Evolutionary conservation across 2,113 vertebrate genomes (phyloP).

Genomic region (Picathartes gymnocephalus): DNA sequence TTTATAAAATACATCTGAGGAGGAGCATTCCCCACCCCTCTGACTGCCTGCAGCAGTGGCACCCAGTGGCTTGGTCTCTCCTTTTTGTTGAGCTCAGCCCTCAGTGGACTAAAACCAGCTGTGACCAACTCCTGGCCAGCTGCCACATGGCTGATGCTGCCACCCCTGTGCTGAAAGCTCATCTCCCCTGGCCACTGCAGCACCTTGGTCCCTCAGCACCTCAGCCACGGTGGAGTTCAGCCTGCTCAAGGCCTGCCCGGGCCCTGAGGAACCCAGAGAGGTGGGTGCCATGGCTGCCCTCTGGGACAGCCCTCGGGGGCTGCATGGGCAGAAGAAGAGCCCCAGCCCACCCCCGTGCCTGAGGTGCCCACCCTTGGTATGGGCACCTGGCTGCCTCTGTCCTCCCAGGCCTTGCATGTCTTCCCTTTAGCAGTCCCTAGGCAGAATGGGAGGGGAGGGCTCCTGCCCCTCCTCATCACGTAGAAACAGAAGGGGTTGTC

Average conservation of each 20-base stretch:
- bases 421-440: neutral
- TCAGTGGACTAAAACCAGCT: neutral
- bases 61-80: neutral
- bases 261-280: neutral
- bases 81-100: neutral
- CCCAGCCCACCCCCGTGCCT: fast-evolving
- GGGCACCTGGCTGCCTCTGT: neutral
- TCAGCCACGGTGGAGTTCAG: fast-evolving
- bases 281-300: fast-evolving
- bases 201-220: neutral
- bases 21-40: neutral
- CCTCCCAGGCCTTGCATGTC: fast-evolving
- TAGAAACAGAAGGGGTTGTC: neutral
- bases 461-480: fast-evolving
- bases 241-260: neutral
- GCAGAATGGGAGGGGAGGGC: neutral
- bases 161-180: neutral
- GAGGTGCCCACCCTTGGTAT: fast-evolving
- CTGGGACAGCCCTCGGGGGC: neutral
- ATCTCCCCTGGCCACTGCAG: neutral
- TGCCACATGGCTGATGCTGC: neutral
- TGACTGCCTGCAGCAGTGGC: fast-evolving
- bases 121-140: neutral
- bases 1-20: neutral
- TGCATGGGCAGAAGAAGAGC: fast-evolving